Base-by-base conservation (phyloP, 2,888 invertebrate genomes). In the Synanthedon andrenaeformis region DNA sequence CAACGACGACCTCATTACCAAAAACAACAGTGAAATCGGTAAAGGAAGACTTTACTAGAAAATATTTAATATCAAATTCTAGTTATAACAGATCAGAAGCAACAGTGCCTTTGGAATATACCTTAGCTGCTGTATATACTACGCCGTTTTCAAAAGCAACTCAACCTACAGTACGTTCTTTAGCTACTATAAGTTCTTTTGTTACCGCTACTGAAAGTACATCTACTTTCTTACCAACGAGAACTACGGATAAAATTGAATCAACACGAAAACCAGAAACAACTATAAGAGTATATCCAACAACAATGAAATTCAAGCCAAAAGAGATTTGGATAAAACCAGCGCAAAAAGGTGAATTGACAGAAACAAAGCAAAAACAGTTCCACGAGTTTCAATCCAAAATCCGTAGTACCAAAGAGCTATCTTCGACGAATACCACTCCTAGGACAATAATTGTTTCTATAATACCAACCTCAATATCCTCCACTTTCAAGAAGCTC, bases 271-370 rank as follows among this genome's bases (percentile, higher is more conserved):
- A 74, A 58, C 62, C 68, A 45, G 79, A 82, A 57, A 67, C 72
- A 35, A 76, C 76, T 13, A 57, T 66, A 8, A 79, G 67, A 71
- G 62, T 62, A n/a, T 60, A 61, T 50, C 66, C 74, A 13, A 76
- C 79, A n/a, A 83, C 83, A 19, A 56, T 67, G 0, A 87, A 86
- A 65, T 76, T 78, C 28, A 82, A 83, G 58, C 80, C 82, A n/a
- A 87, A 87, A 65, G 87, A 87, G 64, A 87, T 87, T 66, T 87
- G 87, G 87, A 87, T 87, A 63, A 72, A 70, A 61, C 87, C 87
- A 49, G 79, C 85, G 0, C 83, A 84, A 72, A 87, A 87, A 84
- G 86, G 87, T 83, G 86, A 87, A 77, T 60, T 64, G 51, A 57
- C 69, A 57, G 81, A 84, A 62, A 70, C 69, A 53, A 86, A 84